These are phyloP conservation scores for Meteorus sp. DNA, from an alignment of 1,140 invertebrate species.

Conservation along the genomic window DNA sequence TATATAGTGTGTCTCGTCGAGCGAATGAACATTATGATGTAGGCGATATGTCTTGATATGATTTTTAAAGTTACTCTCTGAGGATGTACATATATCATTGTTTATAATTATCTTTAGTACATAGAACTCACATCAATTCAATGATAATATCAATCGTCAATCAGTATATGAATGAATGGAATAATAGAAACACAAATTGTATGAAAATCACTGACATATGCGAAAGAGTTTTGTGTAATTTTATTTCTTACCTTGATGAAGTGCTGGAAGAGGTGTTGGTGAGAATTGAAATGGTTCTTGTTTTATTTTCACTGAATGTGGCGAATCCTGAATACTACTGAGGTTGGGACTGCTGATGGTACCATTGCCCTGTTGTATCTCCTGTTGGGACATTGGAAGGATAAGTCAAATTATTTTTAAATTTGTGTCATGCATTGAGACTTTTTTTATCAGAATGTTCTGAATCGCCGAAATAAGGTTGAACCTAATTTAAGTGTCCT, in stretches of 20 bases:
- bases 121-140: no score
- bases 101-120: no score
- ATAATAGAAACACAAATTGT: no score
- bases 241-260: slow-evolving; percentile 47
- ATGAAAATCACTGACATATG: no score
- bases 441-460: no score
- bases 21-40: neutral
- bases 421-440: neutral
- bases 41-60: no score
- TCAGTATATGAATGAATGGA: no score
- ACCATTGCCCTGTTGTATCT: slow-evolving; percentile 48
- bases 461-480: no score
- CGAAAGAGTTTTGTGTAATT: neutral
- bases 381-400: slow-evolving; percentile 31
- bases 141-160: no score
- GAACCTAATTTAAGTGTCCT: no score
- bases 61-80: no score
- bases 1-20: slow-evolving; percentile 7
- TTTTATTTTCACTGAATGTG: slow-evolving; percentile 47
- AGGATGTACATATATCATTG: no score
- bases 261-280: slow-evolving; percentile 38
- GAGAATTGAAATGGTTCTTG: slow-evolving; percentile 50
- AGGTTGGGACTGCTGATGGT: slow-evolving; percentile 34
- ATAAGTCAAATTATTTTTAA: neutral
- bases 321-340: slow-evolving; percentile 38